phyloP scores from a whole-genome alignment of 2,888 invertebrate genomes.

The Eupelmus urozonus region DNA sequence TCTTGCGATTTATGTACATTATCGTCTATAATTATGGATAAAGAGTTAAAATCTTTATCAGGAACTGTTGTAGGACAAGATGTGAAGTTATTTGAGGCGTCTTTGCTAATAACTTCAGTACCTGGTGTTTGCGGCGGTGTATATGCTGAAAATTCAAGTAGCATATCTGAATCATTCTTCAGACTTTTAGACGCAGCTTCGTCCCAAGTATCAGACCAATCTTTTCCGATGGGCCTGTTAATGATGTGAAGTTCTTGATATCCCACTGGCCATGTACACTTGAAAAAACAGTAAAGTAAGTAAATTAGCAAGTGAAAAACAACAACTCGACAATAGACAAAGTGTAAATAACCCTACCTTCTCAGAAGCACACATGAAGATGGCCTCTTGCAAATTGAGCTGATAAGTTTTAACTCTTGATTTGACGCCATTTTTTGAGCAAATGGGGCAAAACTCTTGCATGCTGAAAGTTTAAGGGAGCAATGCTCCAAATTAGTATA shows the following conservation, averaged over 20 bases:
- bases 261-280: slow-evolving; percentile 68
- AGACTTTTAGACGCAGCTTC: slow-evolving; percentile 29
- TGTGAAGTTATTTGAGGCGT: neutral
- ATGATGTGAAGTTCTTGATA: slow-evolving; percentile 56
- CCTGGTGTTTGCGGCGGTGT: slow-evolving; percentile 67
- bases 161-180: slow-evolving; percentile 52
- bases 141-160: slow-evolving; percentile 62
- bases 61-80: slow-evolving; percentile 1
- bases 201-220: slow-evolving; percentile 55
- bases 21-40: neutral
- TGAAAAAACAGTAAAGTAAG: too few relatives aligned
- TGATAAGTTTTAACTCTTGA: slow-evolving; percentile 67
- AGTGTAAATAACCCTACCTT: slow-evolving; percentile 62
- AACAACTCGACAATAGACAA: neutral
- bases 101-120: slow-evolving; percentile 53
- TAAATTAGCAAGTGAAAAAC: neutral
- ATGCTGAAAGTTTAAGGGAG: slow-evolving; percentile 62
- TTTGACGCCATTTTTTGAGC: slow-evolving; percentile 67
- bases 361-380: slow-evolving; percentile 67
- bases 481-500: slow-evolving; percentile 6
- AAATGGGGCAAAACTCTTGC: slow-evolving; percentile 71
- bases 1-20: slow-evolving; percentile 1
- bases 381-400: slow-evolving; percentile 69
- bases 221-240: slow-evolving; percentile 49
- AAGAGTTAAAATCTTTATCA: neutral